These are phyloP conservation scores for Lophotriccus pileatus DNA, from an alignment of 2,797 vertebrate species.

Conservation along the genomic window DNA sequence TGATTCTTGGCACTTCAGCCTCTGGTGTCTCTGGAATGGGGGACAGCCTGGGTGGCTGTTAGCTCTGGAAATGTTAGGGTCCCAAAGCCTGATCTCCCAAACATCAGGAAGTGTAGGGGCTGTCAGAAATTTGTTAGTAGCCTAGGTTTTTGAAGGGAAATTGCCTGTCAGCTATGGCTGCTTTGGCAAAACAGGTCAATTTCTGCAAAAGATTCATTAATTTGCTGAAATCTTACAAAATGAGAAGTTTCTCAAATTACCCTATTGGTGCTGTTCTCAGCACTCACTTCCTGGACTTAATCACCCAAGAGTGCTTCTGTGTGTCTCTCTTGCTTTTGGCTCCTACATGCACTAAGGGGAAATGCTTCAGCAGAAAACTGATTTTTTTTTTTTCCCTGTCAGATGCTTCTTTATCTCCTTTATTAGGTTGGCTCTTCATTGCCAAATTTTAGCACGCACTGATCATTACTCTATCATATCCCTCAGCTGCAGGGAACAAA, in stretches of 20 bases:
- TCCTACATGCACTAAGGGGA: background rate
- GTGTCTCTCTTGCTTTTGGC: background rate
- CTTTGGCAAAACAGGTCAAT: background rate
- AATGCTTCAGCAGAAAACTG: background rate
- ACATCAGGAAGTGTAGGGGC: accelerated
- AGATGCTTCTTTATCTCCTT: slow-evolving; percentile 1
- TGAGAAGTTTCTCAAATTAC: background rate
- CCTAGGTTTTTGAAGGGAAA: background rate
- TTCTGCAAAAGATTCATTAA: background rate
- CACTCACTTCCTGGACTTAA: background rate
- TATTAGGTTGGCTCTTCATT: background rate
- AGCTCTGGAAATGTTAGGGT: background rate
- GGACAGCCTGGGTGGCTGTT: background rate
- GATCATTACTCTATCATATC: background rate
- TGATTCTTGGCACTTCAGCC: background rate
- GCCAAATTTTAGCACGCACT: background rate
- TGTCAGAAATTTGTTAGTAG: background rate
- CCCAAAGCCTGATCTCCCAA: background rate
- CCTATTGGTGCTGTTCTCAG: background rate
- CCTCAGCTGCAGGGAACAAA: background rate
- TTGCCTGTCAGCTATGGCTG: background rate
- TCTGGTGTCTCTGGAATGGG: accelerated
- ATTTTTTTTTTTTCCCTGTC: background rate
- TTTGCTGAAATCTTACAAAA: background rate
- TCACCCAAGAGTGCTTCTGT: background rate